A percentile compares a stretch with the other conserved stretches of the same genome.
phyloP scores from a whole-genome alignment of 2,797 vertebrate species.

The Perodicticus potto region DNA sequence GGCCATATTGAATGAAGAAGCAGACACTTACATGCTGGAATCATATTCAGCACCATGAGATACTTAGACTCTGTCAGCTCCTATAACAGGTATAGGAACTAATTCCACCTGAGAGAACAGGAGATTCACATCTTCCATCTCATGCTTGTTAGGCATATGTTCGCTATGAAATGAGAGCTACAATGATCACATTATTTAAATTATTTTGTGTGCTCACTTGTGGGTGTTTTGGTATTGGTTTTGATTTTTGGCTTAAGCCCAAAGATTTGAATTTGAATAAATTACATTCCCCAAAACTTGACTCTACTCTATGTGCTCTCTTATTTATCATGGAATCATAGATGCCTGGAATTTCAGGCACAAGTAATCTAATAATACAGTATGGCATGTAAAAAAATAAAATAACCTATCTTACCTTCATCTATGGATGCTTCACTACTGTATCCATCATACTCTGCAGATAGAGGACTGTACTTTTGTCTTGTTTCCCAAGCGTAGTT shows the following conservation, averaged over 20 bases:
- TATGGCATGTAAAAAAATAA: background rate
- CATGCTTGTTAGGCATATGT: background rate
- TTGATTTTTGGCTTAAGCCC: background rate
- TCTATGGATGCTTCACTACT: conserved; percentile 97
- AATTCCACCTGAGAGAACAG: background rate
- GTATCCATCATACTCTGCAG: conserved; percentile 96
- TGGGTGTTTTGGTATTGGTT: background rate
- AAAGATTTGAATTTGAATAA: conserved; percentile 11
- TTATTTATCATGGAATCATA: background rate
- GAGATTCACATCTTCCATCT: background rate
- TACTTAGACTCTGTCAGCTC: background rate
- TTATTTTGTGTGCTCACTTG: background rate
- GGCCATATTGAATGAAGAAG: background rate
- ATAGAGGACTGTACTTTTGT: conserved; percentile 96
- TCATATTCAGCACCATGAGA: background rate
- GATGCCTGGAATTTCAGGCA: background rate
- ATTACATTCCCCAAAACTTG: background rate
- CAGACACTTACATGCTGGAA: background rate
- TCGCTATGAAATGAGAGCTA: background rate
- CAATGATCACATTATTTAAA: background rate
- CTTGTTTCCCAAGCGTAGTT: conserved; percentile 95
- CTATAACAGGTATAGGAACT: background rate
- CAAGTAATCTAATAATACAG: background rate
- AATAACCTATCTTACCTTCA: conserved; percentile 91
- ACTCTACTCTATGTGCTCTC: background rate